Conservation (phyloP, 1,140 invertebrate genomes). For the Temnothorax nylanderi region DNA sequence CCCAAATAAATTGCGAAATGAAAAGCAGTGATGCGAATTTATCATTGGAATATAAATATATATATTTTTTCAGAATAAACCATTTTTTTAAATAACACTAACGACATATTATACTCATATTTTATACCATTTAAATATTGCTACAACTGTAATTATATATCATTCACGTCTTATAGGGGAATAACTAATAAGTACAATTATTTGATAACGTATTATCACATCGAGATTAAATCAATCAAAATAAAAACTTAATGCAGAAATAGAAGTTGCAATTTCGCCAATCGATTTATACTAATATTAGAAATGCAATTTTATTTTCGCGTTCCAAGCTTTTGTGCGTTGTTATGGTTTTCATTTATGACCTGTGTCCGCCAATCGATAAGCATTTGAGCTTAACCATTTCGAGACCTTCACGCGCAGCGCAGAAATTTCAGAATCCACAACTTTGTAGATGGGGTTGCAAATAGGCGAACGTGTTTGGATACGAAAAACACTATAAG, state of each 20-base stretch:
- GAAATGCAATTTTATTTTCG: constrained; percentile 20
- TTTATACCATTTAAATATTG: not conserved
- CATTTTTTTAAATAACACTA: not conserved
- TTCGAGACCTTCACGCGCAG: constrained; percentile 11
- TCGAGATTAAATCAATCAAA: not conserved
- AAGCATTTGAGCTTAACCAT: constrained; percentile 24
- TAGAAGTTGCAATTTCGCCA: not conserved
- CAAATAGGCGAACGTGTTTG: constrained; percentile 7
- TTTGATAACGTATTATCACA: not conserved
- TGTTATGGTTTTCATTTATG: constrained; percentile 33
- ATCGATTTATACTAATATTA: constrained; percentile 6
- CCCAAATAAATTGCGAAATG: not conserved
- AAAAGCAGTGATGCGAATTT: not conserved
- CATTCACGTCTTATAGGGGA: not conserved
- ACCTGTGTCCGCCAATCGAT: constrained; percentile 15
- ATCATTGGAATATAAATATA: not conserved
- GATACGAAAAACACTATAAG: constrained; percentile 5
- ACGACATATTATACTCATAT: not conserved
- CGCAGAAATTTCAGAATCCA: not conserved
- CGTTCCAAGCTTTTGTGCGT: not conserved
- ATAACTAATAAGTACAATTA: not conserved
- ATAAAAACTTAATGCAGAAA: not conserved
- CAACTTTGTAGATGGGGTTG: constrained; percentile 17
- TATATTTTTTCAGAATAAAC: not conserved
- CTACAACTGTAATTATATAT: not conserved